These are phyloP conservation scores for Megaustenia siamemsis DNA, from an alignment of 2,888 invertebrate species.

Conservation along the genomic window DNA sequence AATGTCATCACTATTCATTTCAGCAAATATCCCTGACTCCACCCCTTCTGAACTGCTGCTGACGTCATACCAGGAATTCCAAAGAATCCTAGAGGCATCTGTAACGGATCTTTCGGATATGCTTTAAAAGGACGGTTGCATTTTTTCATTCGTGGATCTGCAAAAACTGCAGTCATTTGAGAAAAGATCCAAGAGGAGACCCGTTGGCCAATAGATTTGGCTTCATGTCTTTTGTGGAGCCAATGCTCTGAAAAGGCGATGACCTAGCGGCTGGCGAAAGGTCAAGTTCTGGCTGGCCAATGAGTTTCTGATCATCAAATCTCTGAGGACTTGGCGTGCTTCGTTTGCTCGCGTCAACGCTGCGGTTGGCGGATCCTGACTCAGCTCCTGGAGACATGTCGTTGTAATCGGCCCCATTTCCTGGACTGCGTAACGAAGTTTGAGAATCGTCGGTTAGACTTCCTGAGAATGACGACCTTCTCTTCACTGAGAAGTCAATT, in stretches of 20 bases:
- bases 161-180: constrained; percentile 40
- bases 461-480: constrained; percentile 56
- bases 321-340: constrained; percentile 39
- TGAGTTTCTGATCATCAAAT: constrained; percentile 7
- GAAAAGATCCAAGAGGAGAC: constrained; percentile 43
- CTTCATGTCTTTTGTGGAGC: constrained; percentile 37
- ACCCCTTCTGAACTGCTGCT: constrained; percentile 37
- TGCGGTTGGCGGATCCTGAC: not conserved
- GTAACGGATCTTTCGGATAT: constrained; percentile 86
- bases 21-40: constrained; percentile 58
- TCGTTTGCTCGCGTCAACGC: constrained; percentile 9
- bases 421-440: constrained; percentile 53
- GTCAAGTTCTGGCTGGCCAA: not conserved
- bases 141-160: constrained; percentile 42
- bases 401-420: constrained; percentile 42
- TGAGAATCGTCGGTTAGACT: constrained; percentile 56
- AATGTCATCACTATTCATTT: constrained; percentile 72
- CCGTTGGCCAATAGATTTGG: constrained; percentile 45
- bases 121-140: constrained; percentile 81
- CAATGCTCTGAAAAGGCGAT: constrained; percentile 23
- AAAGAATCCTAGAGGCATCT: constrained; percentile 82
- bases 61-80: constrained; percentile 69
- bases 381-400: constrained; percentile 12
- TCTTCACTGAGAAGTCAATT: constrained; percentile 56
- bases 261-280: not conserved